Conservation (phyloP, 2,888 invertebrate genomes). For the Acleris sparsana region DNA sequence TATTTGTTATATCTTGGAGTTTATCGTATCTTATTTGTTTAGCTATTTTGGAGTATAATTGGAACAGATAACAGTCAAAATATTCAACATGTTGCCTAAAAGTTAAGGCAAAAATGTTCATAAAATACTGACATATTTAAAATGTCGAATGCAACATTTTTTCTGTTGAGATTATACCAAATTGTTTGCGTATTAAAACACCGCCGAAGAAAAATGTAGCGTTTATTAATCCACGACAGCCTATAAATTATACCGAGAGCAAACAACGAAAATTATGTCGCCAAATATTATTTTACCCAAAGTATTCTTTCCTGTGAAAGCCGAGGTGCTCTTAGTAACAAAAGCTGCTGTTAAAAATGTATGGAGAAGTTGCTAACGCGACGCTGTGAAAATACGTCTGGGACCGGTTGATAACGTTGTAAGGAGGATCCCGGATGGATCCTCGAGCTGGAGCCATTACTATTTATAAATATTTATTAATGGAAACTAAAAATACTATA, state of each 20-base stretch:
- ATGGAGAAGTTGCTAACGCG: conserved; percentile 13
- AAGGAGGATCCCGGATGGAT: neutral
- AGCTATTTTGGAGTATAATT: too few relatives aligned
- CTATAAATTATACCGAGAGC: conserved; percentile 26
- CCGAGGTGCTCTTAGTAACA: conserved; percentile 24
- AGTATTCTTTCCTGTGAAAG: conserved; percentile 20
- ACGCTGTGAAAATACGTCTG: neutral
- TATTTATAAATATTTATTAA: too few relatives aligned
- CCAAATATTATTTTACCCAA: conserved; percentile 27
- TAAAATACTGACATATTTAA: neutral
- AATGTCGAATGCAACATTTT: too few relatives aligned
- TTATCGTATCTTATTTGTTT: too few relatives aligned
- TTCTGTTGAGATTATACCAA: too few relatives aligned
- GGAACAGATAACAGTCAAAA: too few relatives aligned
- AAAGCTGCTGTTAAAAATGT: conserved; percentile 22
- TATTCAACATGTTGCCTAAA: too few relatives aligned
- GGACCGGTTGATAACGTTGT: conserved; percentile 2
- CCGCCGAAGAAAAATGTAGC: conserved; percentile 23
- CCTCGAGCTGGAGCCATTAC: neutral
- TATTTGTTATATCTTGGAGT: too few relatives aligned
- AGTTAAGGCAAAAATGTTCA: neutral
- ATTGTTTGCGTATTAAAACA: conserved; percentile 25
- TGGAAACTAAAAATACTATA: neutral
- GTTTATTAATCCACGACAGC: conserved; percentile 28
- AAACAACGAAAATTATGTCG: conserved; percentile 26